Conservation (phyloP, 2,888 invertebrate species). For the Drosophila melanosoma region DNA sequence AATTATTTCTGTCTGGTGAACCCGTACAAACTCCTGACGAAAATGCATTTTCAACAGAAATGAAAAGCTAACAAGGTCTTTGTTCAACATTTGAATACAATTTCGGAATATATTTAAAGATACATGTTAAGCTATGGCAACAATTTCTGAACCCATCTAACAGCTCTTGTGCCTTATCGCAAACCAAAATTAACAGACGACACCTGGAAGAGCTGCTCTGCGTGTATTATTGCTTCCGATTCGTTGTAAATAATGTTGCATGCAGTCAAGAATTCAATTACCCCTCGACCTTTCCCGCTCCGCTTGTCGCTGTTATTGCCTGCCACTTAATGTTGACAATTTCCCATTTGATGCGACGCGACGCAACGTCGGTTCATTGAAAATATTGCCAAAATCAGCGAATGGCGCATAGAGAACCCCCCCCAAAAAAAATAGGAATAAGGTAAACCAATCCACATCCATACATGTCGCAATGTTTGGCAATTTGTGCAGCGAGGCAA, state of each 20-base stretch:
- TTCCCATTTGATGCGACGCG: conserved; percentile 72
- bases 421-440: conserved; percentile 23
- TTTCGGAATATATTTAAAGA: conserved; percentile 27
- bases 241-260: conserved; percentile 74
- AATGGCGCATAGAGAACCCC: conserved; percentile 22
- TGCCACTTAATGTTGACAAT: conserved; percentile 79
- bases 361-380: conserved; percentile 35
- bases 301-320: conserved; percentile 54
- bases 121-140: conserved; percentile 9
- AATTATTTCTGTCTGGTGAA: conserved; percentile 45
- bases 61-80: conserved; percentile 17
- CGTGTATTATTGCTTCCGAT: conserved; percentile 76
- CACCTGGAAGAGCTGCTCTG: conserved; percentile 20
- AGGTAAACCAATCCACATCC: conserved; percentile 63
- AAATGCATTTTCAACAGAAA: conserved; percentile 46
- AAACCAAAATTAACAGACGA: conserved; percentile 61
- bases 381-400: conserved; percentile 69
- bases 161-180: conserved; percentile 56
- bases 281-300: conserved; percentile 33
- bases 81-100: conserved; percentile 10
- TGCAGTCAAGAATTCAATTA: conserved; percentile 77
- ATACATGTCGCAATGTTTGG: conserved; percentile 72
- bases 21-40: conserved; percentile 22
- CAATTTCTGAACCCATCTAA: conserved; percentile 30
- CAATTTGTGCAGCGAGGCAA: conserved; percentile 69